phyloP scores from a whole-genome alignment of 2,113 vertebrate species.

The Oxyruncus cristatus region DNA sequence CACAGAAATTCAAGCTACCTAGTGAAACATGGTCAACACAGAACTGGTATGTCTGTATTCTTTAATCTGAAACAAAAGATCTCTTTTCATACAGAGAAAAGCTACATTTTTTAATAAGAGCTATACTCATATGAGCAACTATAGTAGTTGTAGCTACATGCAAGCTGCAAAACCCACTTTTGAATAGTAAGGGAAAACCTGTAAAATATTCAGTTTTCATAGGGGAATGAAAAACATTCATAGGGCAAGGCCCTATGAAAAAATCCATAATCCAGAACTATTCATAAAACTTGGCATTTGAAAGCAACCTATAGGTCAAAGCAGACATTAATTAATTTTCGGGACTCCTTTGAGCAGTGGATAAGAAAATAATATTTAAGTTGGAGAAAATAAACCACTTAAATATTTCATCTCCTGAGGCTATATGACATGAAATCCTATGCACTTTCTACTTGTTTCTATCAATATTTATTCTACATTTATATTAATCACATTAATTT shows the following conservation, averaged over 20 bases:
- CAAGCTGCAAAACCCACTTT: background rate
- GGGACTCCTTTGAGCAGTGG: background rate
- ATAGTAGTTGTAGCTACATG: background rate
- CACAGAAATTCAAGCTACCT: background rate
- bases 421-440: background rate
- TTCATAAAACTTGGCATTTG: slow-evolving; percentile 1
- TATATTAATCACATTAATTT: background rate
- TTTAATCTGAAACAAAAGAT: background rate
- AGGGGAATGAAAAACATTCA: background rate
- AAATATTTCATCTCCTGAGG: background rate
- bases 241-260: background rate
- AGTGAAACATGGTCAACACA: background rate
- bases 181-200: background rate
- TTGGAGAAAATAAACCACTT: background rate
- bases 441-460: background rate
- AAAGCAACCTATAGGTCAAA: slow-evolving; percentile 1
- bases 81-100: background rate
- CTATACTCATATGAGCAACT: background rate
- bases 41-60: background rate
- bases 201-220: background rate
- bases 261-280: background rate
- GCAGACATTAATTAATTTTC: background rate
- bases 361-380: background rate
- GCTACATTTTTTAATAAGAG: background rate
- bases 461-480: background rate